Evolutionary conservation across 2,797 vertebrate genomes (phyloP).

Genomic region (Lycodopsis pacificus): DNA sequence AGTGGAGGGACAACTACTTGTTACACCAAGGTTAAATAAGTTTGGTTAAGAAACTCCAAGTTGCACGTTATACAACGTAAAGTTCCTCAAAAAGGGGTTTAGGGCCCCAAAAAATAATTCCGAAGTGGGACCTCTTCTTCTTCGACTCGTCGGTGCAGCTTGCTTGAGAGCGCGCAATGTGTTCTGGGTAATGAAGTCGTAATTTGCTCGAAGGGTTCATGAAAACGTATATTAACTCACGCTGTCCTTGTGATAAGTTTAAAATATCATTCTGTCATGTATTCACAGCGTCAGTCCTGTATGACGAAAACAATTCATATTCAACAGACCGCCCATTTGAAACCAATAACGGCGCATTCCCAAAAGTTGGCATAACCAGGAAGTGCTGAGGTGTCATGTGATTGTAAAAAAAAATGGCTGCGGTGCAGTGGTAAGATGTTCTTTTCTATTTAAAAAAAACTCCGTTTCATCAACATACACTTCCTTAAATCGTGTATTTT

Average conservation of each 20-base stretch:
- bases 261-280: no score
- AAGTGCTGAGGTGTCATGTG: constrained; percentile 79
- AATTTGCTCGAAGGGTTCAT: not conserved
- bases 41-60: not conserved
- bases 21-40: fast-evolving
- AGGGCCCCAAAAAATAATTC: not conserved
- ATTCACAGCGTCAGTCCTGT: not conserved
- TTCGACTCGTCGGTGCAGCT: not conserved
- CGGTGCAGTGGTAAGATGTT: constrained; percentile 84
- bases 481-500: not conserved
- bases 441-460: constrained; percentile 43
- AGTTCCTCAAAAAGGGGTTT: fast-evolving
- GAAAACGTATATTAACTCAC: not conserved
- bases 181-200: constrained; percentile 66
- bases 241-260: not conserved
- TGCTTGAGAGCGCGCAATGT: not conserved
- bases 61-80: not conserved
- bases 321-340: fast-evolving
- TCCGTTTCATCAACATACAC: not conserved
- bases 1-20: not conserved
- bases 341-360: constrained; percentile 19
- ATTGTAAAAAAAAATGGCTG: constrained; percentile 81
- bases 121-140: constrained; percentile 20
- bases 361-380: constrained; percentile 44
- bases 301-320: not conserved